Base-by-base conservation (phyloP, 2,113 vertebrate genomes). In the Melanerpes aurifrons region DNA sequence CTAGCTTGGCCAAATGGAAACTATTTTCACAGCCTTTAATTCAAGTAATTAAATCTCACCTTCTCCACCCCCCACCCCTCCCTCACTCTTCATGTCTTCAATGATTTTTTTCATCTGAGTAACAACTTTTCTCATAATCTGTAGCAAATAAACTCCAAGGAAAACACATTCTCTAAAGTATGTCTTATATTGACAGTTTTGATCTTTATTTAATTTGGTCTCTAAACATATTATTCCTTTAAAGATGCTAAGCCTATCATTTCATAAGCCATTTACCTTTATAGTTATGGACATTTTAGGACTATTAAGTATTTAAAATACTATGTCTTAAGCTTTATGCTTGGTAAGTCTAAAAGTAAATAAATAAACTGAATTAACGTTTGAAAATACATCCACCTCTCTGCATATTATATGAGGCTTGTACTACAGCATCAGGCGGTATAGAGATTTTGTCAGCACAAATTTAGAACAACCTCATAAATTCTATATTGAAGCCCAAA, bases 181-280 rank as follows among this genome's bases (percentile, higher is more conserved):
- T 11, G 47, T 76, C 87, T 93, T 90, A 47, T 6, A 35, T 18
- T 95, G 67, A 84, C 83, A 94, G 82, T 85, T 95, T 97, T 91
- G 73, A 40, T 40, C n/a, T 62, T 70, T 90, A 82, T 88, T 92
- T 71, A 56, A 48, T 12, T 89, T 54, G 26, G 67, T 89, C 53
- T 94, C 87, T 94, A 95, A 96, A 94, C 54, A 89, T 16, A 85
- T 92, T 93, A 84, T 74, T 95, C 77, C 83, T 94, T 84, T 79
- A 83, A 68, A 78, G 79, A 92, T 87, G 72, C 29, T 92, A 91
- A 79, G 91, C 56, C 47, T 75, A 91, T 92, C 1, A 0, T 95
- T 96, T 91, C 86, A 87, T 76, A 89, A 72, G 10, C 84, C 75
- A 91, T 96, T 96, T 96, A 87, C 86, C 70, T 95, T 96, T 94